phyloP scores from a whole-genome alignment of 2,797 vertebrate genomes.

The Carduelis carduelis region DNA sequence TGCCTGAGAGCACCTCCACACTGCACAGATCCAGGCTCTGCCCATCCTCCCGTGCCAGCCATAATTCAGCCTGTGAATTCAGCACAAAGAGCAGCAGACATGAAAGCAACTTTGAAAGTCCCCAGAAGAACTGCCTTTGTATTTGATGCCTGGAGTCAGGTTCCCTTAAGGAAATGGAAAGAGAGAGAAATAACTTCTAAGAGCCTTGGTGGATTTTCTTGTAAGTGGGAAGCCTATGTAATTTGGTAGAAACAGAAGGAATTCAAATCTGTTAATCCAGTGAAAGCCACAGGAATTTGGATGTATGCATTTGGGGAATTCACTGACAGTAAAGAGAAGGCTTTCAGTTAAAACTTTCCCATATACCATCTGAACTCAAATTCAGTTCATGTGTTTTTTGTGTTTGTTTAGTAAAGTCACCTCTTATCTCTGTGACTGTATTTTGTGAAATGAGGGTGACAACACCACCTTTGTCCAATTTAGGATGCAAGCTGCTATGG shows the following conservation, averaged over 20 bases:
- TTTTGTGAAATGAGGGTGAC: neutral
- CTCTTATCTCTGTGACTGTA: neutral
- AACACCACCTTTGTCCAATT: neutral
- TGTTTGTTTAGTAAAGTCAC: neutral
- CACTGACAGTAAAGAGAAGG: neutral
- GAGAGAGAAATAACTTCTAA: neutral
- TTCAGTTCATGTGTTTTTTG: neutral
- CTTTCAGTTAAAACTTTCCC: neutral
- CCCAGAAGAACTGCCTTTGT: neutral
- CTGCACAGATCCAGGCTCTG: neutral
- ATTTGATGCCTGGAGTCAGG: slow-evolving; percentile 3
- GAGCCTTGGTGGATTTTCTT: neutral
- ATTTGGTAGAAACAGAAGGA: neutral
- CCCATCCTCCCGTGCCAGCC: neutral
- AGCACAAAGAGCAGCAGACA: neutral
- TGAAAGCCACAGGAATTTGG: neutral
- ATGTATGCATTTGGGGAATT: neutral
- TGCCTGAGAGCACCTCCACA: accelerated
- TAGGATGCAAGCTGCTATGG: neutral
- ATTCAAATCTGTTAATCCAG: neutral
- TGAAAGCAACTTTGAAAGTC: slow-evolving; percentile 30
- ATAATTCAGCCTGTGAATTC: neutral
- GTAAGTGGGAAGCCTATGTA: neutral
- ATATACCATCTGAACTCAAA: neutral
- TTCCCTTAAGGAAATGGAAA: slow-evolving; percentile 13